phyloP scores from a whole-genome alignment of 1,140 invertebrate genomes.

The Brachionus sp. region DNA sequence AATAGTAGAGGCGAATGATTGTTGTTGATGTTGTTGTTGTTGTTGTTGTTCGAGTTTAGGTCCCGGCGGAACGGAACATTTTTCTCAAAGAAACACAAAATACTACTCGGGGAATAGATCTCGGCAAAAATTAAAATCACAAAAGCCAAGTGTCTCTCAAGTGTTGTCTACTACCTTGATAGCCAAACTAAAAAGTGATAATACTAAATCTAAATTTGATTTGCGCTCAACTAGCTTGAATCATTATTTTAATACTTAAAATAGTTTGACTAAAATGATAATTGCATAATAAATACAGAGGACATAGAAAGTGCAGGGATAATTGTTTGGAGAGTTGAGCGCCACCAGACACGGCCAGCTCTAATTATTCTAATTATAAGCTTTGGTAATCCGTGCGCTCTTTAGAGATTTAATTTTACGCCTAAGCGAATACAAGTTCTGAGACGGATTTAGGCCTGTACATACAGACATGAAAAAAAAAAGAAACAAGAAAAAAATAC shows the following conservation, averaged over 20 bases:
- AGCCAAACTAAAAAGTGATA: not conserved
- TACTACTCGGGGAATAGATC: not conserved
- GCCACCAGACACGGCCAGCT: not conserved
- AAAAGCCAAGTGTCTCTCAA: slow-evolving; percentile 17
- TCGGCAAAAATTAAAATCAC: not conserved
- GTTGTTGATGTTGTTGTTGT: no score
- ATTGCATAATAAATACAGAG: not conserved
- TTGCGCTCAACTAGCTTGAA: not conserved
- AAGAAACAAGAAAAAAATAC: no score
- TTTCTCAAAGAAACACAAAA: not conserved
- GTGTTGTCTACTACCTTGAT: not conserved
- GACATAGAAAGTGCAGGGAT: not conserved
- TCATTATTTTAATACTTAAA: not conserved
- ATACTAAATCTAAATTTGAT: not conserved
- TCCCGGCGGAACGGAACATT: not conserved
- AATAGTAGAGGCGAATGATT: no score
- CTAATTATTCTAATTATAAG: slow-evolving; percentile 36
- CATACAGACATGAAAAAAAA: not conserved
- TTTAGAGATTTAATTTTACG: slow-evolving; percentile 36
- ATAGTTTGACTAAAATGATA: not conserved
- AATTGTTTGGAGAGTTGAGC: slow-evolving; percentile 1
- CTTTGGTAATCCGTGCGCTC: slow-evolving; percentile 23
- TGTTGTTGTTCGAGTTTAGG: not conserved
- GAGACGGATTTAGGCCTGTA: not conserved
- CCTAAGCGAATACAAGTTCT: not conserved